These are phyloP conservation scores for Calyptommatus sinebrachiatus DNA, from an alignment of 2,113 vertebrate genomes.

Conservation along the genomic window DNA sequence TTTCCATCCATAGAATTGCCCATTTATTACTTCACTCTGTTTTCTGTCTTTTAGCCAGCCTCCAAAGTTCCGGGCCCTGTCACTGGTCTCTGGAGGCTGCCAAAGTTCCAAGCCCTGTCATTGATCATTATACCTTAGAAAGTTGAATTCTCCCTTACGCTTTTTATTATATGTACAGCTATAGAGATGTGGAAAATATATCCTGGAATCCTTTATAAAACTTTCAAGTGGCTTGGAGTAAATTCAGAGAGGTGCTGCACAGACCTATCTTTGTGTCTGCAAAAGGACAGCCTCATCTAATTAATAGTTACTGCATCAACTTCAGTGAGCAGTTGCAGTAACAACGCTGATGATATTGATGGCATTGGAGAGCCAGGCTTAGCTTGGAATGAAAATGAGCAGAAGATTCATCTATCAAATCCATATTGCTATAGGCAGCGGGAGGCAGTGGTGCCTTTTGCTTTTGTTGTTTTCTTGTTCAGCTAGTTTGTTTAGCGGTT, in stretches of 20 bases:
- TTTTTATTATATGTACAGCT: too few species aligned
- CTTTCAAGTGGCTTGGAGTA: constrained; percentile 38
- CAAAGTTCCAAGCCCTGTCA: too few species aligned
- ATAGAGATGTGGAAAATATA: constrained; percentile 16
- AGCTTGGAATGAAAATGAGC: constrained; percentile 59
- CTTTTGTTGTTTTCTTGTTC: constrained; percentile 44
- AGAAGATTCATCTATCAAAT: constrained; percentile 49
- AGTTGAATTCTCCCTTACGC: too few species aligned
- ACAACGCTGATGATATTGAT: constrained; percentile 62
- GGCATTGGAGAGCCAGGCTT: constrained; percentile 52
- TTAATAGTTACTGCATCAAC: constrained; percentile 63
- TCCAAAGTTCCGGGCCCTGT: too few species aligned
- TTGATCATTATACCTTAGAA: too few species aligned
- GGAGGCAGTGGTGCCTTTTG: constrained; percentile 43
- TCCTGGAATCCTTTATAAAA: constrained; percentile 45
- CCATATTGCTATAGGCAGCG: constrained; percentile 33
- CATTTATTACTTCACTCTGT: too few species aligned
- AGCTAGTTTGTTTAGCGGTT: constrained; percentile 43
- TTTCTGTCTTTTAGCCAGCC: too few species aligned
- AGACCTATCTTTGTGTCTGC: constrained; percentile 32
- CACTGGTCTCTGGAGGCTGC: too few species aligned
- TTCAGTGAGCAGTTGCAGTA: constrained; percentile 41
- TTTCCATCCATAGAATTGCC: too few species aligned
- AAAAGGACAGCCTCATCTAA: constrained; percentile 54
- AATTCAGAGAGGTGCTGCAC: constrained; percentile 52